phyloP scores from a whole-genome alignment of 1,140 invertebrate genomes.

The Temnothorax longispinosus region DNA sequence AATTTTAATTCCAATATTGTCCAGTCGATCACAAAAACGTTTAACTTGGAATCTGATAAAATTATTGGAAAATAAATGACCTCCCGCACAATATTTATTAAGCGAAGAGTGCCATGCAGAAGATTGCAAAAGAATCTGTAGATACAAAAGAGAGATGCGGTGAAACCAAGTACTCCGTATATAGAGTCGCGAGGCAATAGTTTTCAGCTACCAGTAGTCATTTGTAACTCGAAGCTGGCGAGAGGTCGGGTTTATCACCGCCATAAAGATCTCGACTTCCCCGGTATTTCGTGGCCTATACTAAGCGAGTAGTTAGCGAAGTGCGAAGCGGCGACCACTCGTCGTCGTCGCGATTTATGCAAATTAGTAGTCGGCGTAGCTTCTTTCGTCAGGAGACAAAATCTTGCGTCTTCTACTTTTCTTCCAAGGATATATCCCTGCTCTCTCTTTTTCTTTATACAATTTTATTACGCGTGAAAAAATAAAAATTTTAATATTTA shows the following conservation, averaged over 20 bases:
- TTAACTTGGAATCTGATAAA: background rate
- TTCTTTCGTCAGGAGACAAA: constrained; percentile 10
- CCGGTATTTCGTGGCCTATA: constrained; percentile 51
- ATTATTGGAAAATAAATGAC: background rate
- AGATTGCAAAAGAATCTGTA: background rate
- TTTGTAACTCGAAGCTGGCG: constrained; percentile 77
- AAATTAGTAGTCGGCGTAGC: constrained; percentile 69
- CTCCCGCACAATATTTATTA: background rate
- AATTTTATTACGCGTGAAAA: background rate
- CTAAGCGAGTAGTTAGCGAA: constrained; percentile 65
- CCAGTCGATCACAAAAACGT: background rate
- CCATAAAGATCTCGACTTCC: constrained; percentile 78
- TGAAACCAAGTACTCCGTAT: constrained; percentile 36
- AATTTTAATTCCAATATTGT: background rate
- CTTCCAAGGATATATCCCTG: background rate
- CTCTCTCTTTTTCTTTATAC: background rate
- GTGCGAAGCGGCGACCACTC: constrained; percentile 51
- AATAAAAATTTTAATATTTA: background rate
- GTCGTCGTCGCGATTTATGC: constrained; percentile 74
- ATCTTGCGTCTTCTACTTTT: background rate
- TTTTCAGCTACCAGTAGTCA: constrained; percentile 77
- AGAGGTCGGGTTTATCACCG: constrained; percentile 75
- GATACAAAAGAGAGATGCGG: background rate
- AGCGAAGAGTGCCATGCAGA: background rate
- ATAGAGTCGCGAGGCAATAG: constrained; percentile 69